Evolutionary conservation across 2,113 vertebrate genomes (phyloP), one percentile per base, ranked within the genome.

Genomic region (Myiopsitta monachus): DNA sequence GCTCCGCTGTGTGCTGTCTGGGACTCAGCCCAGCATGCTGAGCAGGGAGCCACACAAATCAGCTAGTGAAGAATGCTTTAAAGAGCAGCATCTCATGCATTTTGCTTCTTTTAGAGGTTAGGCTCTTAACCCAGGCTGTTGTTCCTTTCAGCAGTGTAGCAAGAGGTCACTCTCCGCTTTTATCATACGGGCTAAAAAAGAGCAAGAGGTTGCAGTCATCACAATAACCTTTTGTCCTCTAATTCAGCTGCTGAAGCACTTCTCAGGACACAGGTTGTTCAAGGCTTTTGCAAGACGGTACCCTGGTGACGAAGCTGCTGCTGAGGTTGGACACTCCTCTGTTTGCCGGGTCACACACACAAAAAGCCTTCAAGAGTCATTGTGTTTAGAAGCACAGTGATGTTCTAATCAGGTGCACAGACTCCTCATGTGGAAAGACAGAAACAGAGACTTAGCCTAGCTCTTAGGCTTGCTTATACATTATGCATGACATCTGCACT

Each of bases 101-200:
- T 96, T 30, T 49, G 10, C 86, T 69, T 63, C 80, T 91, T 77
- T 28, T 2, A 66, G 88, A 82, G 86, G 61, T 93, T 67, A 75
- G 91, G 86, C 95, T 95, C 96, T 96, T 97, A 92, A 97, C 95
- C 95, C 88, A 5, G 36, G n/a, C 94, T 78, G 68, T 94, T 96
- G 92, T 94, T 88, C 86, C 87, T 91, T 78, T 95, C 83, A 44
- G 4, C 18, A 83, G 44, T 3, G 16, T 85, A 95, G 90, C 55
- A 82, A 94, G 88, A 92, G 96, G 96, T 96, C 96, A 97, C 61
- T 30, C 61, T 41, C 4, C 22, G 68, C 91, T 87, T 94, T 95
- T 94, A 79, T 90, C 73, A 11, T 3, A n/a, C 14, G 1, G 72
- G 76, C 91, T 70, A 28, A 27, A 94, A 91, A 87, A 54, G 95